Percentiles rank a stretch among this genome's conserved stretches.
phyloP scores from a whole-genome alignment of 2,888 invertebrate species.

The Margaritifera margaritifera region DNA sequence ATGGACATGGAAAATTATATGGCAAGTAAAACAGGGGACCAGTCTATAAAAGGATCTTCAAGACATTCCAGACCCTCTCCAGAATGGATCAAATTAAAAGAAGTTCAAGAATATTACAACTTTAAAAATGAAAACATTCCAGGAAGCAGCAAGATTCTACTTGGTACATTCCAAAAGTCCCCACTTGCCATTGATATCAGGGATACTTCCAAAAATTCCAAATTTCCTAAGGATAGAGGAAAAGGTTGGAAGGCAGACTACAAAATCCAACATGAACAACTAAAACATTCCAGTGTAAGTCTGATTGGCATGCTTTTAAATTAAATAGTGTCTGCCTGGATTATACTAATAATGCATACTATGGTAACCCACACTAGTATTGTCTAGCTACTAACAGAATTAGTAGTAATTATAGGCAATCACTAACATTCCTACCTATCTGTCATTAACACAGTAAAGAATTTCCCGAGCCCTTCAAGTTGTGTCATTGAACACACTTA shows the following conservation, averaged over 20 bases:
- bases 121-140: constrained; percentile 8
- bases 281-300: constrained; percentile 38
- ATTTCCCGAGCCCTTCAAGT: too few species aligned
- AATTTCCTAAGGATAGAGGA: constrained; percentile 34
- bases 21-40: neutral
- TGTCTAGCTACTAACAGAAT: too few species aligned
- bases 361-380: too few species aligned
- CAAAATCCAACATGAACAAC: neutral
- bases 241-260: constrained; percentile 3
- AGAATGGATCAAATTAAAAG: constrained; percentile 1
- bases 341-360: too few species aligned
- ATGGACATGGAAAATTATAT: neutral
- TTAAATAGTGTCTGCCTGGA: too few species aligned
- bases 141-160: constrained; percentile 7
- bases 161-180: constrained; percentile 18
- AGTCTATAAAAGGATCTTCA: neutral
- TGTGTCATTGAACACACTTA: too few species aligned
- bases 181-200: constrained; percentile 30
- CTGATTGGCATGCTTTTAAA: constrained; percentile 7
- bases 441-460: too few species aligned
- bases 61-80: constrained; percentile 1
- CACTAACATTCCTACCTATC: too few species aligned
- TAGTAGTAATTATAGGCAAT: too few species aligned
- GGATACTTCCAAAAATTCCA: neutral
- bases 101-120: constrained; percentile 5